Base-by-base conservation (phyloP, 2,888 invertebrate genomes). In the Cistogaster globosa region DNA sequence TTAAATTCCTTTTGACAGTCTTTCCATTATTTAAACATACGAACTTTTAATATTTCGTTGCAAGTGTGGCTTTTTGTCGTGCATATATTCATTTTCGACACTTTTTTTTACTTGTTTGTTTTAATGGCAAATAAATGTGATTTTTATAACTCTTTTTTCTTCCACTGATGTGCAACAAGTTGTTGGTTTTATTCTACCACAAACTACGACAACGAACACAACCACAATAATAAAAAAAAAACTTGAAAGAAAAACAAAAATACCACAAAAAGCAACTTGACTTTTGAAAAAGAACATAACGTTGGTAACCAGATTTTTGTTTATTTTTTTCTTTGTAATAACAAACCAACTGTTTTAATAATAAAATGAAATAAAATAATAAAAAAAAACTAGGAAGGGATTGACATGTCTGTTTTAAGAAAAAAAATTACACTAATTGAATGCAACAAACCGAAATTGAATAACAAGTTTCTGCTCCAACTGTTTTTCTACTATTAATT, bases 101-200 rank as follows among this genome's bases (percentile, higher is more conserved):
- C 12, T 55, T 42, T 16, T 6, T 68, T 53, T 68, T 60, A 9
- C 32, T 48, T 62, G 38, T 53, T 62, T 20, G 26, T 42, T 1
- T 63, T 74, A 63, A 53, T 74, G 53, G 2, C 38, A 22, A 20
- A 42, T 12, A 45, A 18, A 63, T 74, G 51, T 36, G 36, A 55
- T 18, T 65, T 62, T 22, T 75, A 18, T 63, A 62, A n/a, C 36
- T 36, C 8, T 72, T 72, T 60, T 72, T 60, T 36, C 55, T 42
- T 63, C 20, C 22, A 20, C 51, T 48, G 14, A 57, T 38, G 38
- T 68, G 77, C 77, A 77, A 77, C 77, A 77, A 77, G 77, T 68
- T 14, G 77, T 48, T 76, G 65, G 12, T 76, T 76, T 45, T 45
- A 45, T 12, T 75, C 36, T 58, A 48, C 76, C 67, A 57, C 76